These are phyloP conservation scores for Eurytoma adleriae DNA, from an alignment of 2,888 invertebrate genomes.

Conservation along the genomic window DNA sequence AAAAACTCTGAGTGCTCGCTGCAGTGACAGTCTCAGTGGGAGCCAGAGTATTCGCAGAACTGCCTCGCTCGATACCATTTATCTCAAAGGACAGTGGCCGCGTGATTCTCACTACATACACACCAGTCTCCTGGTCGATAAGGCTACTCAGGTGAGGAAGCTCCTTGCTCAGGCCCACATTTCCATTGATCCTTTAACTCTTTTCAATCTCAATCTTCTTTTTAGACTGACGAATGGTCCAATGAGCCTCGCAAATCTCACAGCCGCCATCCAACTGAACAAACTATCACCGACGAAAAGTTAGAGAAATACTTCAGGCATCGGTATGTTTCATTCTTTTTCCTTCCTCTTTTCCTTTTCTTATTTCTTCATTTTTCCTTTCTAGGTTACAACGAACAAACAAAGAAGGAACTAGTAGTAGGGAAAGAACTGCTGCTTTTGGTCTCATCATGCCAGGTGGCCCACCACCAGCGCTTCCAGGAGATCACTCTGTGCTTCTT, in stretches of 20 bases:
- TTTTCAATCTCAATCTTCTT: not conserved
- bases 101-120: slow-evolving; percentile 83
- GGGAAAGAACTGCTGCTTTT: slow-evolving; percentile 76
- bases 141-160: slow-evolving; percentile 84
- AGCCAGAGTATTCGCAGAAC: slow-evolving; percentile 84
- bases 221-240: slow-evolving; percentile 83
- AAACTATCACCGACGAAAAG: slow-evolving; percentile 78
- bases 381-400: slow-evolving; percentile 80
- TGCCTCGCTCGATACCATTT: slow-evolving; percentile 87
- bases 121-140: slow-evolving; percentile 84
- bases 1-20: slow-evolving; percentile 76
- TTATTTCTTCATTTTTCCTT: slow-evolving; percentile 2
- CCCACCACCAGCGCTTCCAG: slow-evolving; percentile 77
- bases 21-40: slow-evolving; percentile 78
- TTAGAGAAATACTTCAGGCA: slow-evolving; percentile 79
- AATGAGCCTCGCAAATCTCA: slow-evolving; percentile 77
- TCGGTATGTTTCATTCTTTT: slow-evolving; percentile 68
- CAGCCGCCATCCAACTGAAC: slow-evolving; percentile 73
- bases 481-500: slow-evolving; percentile 77
- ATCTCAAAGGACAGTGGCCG: slow-evolving; percentile 88
- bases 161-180: not conserved
- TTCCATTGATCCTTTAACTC: not conserved
- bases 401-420: slow-evolving; percentile 77
- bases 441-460: slow-evolving; percentile 75
- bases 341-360: not conserved